Conservation (phyloP, 2,113 vertebrate species). For the Scopus umbretta region DNA sequence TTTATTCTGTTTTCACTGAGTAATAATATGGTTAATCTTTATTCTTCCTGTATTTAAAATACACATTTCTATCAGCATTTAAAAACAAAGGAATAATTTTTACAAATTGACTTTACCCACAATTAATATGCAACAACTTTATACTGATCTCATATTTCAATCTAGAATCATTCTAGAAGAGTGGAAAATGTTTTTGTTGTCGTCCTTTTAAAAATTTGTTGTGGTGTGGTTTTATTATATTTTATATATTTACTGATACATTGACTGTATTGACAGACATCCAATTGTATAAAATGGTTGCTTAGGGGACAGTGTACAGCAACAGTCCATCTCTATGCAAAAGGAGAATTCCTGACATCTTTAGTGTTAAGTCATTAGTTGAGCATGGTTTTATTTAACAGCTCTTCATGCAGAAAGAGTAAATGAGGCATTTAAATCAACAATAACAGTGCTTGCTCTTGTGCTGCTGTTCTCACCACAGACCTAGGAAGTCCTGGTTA, state of each 20-base stretch:
- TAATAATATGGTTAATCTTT: background rate
- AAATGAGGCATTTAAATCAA: constrained; percentile 14
- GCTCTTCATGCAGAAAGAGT: background rate
- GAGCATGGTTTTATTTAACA: constrained; percentile 2
- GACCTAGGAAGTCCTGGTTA: background rate
- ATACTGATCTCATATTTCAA: background rate
- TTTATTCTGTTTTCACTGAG: background rate
- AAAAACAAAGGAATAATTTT: background rate
- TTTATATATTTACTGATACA: background rate
- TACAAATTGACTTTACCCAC: background rate
- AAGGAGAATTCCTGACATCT: background rate
- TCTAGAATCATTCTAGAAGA: background rate
- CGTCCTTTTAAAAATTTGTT: fast-evolving
- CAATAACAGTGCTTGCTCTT: background rate
- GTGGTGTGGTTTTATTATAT: background rate
- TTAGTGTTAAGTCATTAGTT: background rate
- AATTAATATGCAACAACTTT: background rate
- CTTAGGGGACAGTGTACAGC: background rate
- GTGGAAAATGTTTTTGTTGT: background rate
- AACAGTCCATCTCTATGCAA: background rate
- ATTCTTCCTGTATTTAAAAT: background rate
- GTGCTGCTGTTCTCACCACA: background rate
- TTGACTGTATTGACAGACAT: background rate
- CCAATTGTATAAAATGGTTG: background rate
- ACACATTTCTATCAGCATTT: background rate